Base-by-base conservation (phyloP, 2,113 vertebrate species). In the Daphoenositta chrysoptera region DNA sequence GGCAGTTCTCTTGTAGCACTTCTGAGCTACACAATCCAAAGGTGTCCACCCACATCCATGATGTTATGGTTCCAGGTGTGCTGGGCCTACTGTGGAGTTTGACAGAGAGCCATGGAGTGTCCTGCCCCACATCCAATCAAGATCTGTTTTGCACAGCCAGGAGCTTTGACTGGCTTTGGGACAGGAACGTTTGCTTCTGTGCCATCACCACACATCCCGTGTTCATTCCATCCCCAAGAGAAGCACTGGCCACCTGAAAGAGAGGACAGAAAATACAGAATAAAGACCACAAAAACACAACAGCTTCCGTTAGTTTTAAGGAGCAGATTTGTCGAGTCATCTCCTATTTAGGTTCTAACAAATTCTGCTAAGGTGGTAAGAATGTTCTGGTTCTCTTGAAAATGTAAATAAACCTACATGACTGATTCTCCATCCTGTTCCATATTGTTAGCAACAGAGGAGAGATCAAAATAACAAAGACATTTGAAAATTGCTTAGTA, bases 141-240 rank as follows among this genome's bases (percentile, higher is more conserved):
- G 83, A 98, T 92, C 89, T 95, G 96, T 15, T 73, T 68, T 15
- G 86, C 24, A 1, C 63, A 89, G 56, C 5, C 39, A 72, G 99
- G 96, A 45, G 94, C 84, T 76, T 89, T 85, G 66, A 99, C 45
- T 5, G 92, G 96, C 84, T 97, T 97, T 1, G 99, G 99, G 78
- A 95, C 64, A 50, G 13, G 47, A 87, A 99, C 7, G 15, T 99
- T 96, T 50, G 72, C 94, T 95, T 98, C 97, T 5, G 97, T 98
- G 87, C 98, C 98, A 21, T 99, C 98, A 42, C 99, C 99, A 26
- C 99, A 99, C 99, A 99, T 99, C 15, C 99, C 99, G 2, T 99
- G 99, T 77, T 99, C 99, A 1, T 99, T 99, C 99, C 99, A 99
- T 89, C 99, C 99, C 99, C 99, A 99, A 15, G 99, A 99, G 90